These are phyloP conservation scores for Hetaerina americana DNA, from an alignment of 1,140 invertebrate genomes.

Conservation along the genomic window DNA sequence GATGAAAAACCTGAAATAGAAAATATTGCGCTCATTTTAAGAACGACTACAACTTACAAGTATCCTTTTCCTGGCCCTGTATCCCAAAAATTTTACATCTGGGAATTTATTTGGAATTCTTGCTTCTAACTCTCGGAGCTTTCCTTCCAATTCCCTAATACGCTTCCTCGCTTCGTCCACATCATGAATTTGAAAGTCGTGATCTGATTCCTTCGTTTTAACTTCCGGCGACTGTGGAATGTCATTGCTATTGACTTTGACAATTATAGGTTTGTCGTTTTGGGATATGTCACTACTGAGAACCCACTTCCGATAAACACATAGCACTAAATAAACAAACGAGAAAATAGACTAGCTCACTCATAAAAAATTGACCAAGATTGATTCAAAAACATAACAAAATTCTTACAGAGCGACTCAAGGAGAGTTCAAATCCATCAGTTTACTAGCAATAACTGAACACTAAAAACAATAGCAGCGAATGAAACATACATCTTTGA, in stretches of 20 bases:
- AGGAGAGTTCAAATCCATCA: no score
- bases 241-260: background rate
- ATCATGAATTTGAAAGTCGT: background rate
- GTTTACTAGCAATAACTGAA: no score
- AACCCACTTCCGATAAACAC: background rate
- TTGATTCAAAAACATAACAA: no score
- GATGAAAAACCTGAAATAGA: slow-evolving; percentile 4
- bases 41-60: slow-evolving; percentile 48
- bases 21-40: background rate
- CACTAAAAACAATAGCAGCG: no score
- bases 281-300: background rate
- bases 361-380: no score
- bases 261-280: background rate
- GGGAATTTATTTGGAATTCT: slow-evolving; percentile 71
- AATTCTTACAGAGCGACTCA: no score
- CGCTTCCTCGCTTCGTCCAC: slow-evolving; percentile 39
- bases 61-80: slow-evolving; percentile 80
- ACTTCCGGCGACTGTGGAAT: background rate
- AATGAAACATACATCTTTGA: no score
- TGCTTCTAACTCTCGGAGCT: slow-evolving; percentile 52
- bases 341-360: no score
- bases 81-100: slow-evolving; percentile 80
- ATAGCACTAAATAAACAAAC: background rate
- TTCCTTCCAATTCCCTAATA: slow-evolving; percentile 54
- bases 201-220: background rate